Conservation (phyloP, 2,888 invertebrate species). For the Protonemura montana region DNA sequence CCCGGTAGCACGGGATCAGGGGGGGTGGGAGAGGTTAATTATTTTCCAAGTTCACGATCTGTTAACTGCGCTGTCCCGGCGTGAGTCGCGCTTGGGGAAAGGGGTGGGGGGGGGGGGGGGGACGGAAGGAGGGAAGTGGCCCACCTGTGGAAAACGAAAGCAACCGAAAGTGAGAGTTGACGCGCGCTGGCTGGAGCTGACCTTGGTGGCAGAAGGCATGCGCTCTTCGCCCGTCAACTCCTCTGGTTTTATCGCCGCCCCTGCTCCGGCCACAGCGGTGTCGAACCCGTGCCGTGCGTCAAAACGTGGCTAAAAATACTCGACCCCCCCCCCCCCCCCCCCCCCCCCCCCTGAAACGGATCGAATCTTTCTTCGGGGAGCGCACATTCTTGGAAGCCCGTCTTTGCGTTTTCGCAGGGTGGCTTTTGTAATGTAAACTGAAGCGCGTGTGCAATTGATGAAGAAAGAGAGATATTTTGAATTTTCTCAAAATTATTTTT, state of each 20-base stretch:
- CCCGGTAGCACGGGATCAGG: background rate
- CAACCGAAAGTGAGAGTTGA: background rate
- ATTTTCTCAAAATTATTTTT: too few relatives aligned
- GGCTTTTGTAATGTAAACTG: background rate
- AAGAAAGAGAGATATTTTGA: too few relatives aligned
- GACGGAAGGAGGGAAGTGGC: background rate
- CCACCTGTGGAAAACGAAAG: constrained; percentile 1
- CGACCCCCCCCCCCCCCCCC: background rate
- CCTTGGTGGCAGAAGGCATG: background rate
- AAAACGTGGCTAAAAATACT: background rate
- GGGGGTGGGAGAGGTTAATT: background rate
- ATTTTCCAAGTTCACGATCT: background rate
- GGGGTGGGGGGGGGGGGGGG: background rate
- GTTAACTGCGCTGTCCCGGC: background rate
- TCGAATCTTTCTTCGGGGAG: background rate
- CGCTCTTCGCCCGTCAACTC: too few relatives aligned
- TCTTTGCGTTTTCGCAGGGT: background rate
- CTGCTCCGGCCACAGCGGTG: too few relatives aligned
- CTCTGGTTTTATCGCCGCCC: too few relatives aligned
- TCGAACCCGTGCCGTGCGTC: background rate
- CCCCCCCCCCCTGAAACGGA: background rate
- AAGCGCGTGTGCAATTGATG: too few relatives aligned
- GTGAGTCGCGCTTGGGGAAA: background rate
- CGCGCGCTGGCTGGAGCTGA: background rate
- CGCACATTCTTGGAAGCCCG: background rate